These are phyloP conservation scores for Alviniconcha marisindica DNA, from an alignment of 1,140 invertebrate genomes.

Conservation along the genomic window DNA sequence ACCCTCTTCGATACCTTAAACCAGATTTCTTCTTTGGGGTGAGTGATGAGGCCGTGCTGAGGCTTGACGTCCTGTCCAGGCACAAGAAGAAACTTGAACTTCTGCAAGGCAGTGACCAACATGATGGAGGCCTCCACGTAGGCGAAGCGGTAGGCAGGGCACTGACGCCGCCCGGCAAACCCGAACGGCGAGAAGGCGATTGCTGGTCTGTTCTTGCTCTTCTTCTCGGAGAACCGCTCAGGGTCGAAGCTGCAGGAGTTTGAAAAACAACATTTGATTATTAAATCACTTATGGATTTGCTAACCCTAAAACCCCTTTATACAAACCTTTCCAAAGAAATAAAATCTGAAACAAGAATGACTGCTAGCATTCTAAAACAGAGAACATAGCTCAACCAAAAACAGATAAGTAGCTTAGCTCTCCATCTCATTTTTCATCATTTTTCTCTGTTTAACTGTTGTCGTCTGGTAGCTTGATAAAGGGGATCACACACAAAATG, in stretches of 20 bases:
- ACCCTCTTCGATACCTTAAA: slow-evolving; percentile 60
- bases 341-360: no score
- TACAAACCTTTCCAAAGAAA: slow-evolving; percentile 65
- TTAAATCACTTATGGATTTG: no score
- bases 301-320: no score
- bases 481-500: no score
- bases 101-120: slow-evolving; percentile 55
- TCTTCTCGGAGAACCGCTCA: slow-evolving; percentile 67
- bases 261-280: no score
- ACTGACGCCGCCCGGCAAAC: slow-evolving; percentile 72
- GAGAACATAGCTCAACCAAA: no score
- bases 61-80: slow-evolving; percentile 66
- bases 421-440: no score
- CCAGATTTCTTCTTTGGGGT: slow-evolving; percentile 72
- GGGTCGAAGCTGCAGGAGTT: slow-evolving; percentile 73
- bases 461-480: no score
- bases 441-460: no score
- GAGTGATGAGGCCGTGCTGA: slow-evolving; percentile 67
- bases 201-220: slow-evolving; percentile 50
- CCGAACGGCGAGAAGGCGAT: slow-evolving; percentile 71
- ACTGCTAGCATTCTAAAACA: no score
- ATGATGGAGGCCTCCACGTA: slow-evolving; percentile 57
- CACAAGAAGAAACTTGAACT: slow-evolving; percentile 64
- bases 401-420: no score
- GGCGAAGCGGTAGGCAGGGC: slow-evolving; percentile 68